A percentile compares a stretch with the other conserved stretches of the same genome.
Conservation (phyloP, 2,797 vertebrate species). For the Mormyrus hasselquistii region DNA sequence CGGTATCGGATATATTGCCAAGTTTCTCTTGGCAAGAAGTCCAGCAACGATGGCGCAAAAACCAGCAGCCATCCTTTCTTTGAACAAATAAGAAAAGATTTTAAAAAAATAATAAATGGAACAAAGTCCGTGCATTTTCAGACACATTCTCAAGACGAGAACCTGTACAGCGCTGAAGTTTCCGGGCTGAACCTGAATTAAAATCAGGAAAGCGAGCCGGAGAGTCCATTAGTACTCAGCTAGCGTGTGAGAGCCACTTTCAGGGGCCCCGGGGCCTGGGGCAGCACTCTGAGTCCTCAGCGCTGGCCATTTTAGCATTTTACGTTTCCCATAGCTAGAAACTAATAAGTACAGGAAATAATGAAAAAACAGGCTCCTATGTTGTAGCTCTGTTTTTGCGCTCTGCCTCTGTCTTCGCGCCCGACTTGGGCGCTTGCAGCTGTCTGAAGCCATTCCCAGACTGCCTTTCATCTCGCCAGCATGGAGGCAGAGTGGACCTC, state of each 20-base stretch:
- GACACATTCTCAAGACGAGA: not conserved
- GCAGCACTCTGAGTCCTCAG: not conserved
- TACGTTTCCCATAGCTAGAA: not conserved
- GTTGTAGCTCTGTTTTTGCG: not conserved
- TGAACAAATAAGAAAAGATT: not conserved
- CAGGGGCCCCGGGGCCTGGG: not conserved
- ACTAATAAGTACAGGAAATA: not conserved
- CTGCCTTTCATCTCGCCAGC: constrained; percentile 21
- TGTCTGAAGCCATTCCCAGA: not conserved
- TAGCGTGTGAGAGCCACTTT: not conserved
- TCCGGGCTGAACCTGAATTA: not conserved
- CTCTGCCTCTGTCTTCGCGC: not conserved
- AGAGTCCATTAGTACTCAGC: not conserved
- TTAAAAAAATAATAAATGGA: not conserved
- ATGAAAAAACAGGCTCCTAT: not conserved
- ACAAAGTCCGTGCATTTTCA: not conserved
- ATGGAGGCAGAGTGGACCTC: not conserved
- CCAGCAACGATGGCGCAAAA: not conserved
- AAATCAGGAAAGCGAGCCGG: not conserved
- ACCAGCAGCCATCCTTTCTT: not conserved
- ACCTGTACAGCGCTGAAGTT: not conserved
- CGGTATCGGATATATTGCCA: not conserved
- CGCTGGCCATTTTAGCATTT: not conserved
- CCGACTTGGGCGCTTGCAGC: not conserved
- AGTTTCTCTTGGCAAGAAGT: not conserved